Evolutionary conservation across 2,113 vertebrate species (phyloP), one percentile per base, ranked within the genome.

Genomic region (Tragulus kanchil): DNA sequence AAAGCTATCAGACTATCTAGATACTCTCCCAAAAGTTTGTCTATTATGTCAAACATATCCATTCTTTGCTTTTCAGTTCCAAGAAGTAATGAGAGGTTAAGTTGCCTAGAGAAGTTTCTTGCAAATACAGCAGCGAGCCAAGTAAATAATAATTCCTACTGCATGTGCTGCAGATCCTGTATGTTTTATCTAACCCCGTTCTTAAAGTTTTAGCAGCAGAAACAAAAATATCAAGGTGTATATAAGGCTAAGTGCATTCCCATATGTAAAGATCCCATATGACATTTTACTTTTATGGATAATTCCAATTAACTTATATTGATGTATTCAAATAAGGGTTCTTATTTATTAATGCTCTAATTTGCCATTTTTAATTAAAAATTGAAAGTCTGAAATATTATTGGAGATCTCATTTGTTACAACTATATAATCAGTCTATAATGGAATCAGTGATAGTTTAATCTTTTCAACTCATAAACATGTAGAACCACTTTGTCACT

Each of bases 261-360:
- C 48, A 97, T 14, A 67, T 89, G 97, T 96, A 84, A 98, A 85
- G 54, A 84, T 90, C 67, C 14, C 56, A 84, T 81, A 21, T 61
- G 96, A 71, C 65, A 89, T 94, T 82, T 97, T 97, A 94, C 94
- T 94, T 86, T 97, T 86, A 71, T 92, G 81, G 92, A 23, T 71
- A 95, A 97, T 97, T 97, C 28, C 71, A 95, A 92, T 92, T 96
- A 95, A 98, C 82, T 75, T 94, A 69, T 28, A 48, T 26, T 79
- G 69, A n/a, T 56, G 1, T 83, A 79, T 75, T 93, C 23, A 45
- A 58, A 26, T 73, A 78, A 85, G 15, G 6, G 5, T 89, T 95
- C 64, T 45, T 45, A 31, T 96, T 78, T 93, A 93, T 93, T 96
- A 79, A 61, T 96, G 90, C 78, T 97, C 92, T 78, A 78, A 95